A percentile compares a stretch with the other conserved stretches of the same genome.
These are phyloP conservation scores for Lordiphosa mommai DNA, from an alignment of 1,140 invertebrate species.

Conservation along the genomic window DNA sequence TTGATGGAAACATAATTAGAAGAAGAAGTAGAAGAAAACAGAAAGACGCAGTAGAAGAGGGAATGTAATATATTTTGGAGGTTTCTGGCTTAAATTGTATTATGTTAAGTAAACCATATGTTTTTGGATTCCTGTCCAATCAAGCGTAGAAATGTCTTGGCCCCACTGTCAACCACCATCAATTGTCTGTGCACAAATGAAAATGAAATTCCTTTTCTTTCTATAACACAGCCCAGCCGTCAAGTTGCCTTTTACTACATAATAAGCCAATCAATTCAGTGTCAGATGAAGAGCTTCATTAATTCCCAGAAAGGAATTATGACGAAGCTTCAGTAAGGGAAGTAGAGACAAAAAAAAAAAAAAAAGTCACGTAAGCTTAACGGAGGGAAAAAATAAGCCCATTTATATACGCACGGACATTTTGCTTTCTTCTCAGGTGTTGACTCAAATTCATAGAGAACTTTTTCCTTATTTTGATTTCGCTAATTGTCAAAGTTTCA, in stretches of 20 bases:
- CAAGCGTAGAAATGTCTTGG: slow-evolving; percentile 35
- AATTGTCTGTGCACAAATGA: background rate
- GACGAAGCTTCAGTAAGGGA: background rate
- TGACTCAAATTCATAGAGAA: background rate
- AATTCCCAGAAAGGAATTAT: slow-evolving; percentile 33
- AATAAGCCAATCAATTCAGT: slow-evolving; percentile 77
- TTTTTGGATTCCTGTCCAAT: slow-evolving; percentile 13
- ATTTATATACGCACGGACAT: slow-evolving; percentile 41
- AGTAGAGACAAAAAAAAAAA: slow-evolving; percentile 19
- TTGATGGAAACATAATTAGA: slow-evolving; percentile 49
- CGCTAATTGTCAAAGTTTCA: slow-evolving; percentile 60
- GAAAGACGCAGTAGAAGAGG: background rate
- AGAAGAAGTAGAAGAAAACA: background rate
- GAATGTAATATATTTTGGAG: slow-evolving; percentile 68
- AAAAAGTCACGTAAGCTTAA: slow-evolving; percentile 63
- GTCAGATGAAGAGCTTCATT: slow-evolving; percentile 77
- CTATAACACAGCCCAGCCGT: slow-evolving; percentile 1
- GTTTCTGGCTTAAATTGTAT: slow-evolving; percentile 55
- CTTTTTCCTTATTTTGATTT: slow-evolving; percentile 14
- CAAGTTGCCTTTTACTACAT: slow-evolving; percentile 50
- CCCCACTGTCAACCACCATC: slow-evolving; percentile 13
- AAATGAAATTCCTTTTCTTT: slow-evolving; percentile 21
- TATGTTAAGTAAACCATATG: slow-evolving; percentile 34
- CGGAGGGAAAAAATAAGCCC: slow-evolving; percentile 1
- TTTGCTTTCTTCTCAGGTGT: slow-evolving; percentile 2